Conservation (phyloP, 2,888 invertebrate genomes). For the Platycheirus rosarum region DNA sequence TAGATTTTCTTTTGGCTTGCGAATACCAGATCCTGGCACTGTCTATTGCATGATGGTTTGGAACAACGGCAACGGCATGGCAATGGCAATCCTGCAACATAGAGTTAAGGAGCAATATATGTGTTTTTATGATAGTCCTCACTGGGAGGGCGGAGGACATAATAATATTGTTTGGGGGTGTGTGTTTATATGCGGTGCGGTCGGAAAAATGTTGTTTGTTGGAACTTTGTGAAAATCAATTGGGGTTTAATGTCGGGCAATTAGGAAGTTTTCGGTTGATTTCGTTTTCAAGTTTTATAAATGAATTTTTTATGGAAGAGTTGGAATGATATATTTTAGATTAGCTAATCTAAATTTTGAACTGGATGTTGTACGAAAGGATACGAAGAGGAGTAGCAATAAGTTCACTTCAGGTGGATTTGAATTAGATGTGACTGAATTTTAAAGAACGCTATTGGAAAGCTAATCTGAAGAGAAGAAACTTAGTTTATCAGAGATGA, state of each 20-base stretch:
- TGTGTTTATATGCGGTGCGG: constrained; percentile 7
- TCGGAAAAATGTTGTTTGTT: constrained; percentile 44
- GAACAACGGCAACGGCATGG: neutral
- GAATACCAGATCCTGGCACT: neutral
- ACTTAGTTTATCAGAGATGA: no score
- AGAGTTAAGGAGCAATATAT: constrained; percentile 15
- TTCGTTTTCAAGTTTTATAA: constrained; percentile 50
- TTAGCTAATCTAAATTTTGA: neutral
- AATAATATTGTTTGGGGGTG: neutral
- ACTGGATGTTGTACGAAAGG: no score
- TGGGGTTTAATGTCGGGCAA: constrained; percentile 69
- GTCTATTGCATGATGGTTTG: neutral
- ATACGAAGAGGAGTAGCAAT: no score
- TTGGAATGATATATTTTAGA: neutral
- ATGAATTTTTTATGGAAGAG: constrained; percentile 11
- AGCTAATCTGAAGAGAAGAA: no score
- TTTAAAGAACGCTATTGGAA: no score
- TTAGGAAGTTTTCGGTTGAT: constrained; percentile 66
- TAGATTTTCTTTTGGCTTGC: constrained; percentile 49
- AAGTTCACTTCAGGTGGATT: no score
- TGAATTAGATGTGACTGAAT: no score
- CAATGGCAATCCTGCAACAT: neutral
- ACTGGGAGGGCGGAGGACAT: neutral
- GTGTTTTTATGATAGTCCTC: constrained; percentile 10
- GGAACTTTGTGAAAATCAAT: constrained; percentile 69